phyloP scores from a whole-genome alignment of 1,140 invertebrate genomes.

The Orius laevigatus region DNA sequence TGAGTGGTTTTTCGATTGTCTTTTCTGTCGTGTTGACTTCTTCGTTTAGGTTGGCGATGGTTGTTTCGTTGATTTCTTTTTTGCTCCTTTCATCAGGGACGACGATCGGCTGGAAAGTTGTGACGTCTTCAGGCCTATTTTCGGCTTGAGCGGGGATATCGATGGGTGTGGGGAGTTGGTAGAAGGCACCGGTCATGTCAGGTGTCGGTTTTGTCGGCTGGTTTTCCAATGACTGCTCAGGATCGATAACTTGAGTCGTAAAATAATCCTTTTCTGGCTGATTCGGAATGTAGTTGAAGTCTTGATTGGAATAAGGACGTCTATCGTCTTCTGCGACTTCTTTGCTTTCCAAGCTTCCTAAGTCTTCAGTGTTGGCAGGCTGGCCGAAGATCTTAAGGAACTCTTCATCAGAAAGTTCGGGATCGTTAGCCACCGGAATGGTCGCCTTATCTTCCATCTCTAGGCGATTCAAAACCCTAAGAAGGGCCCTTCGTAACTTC shows the following conservation, averaged over 20 bases:
- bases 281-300: too few species aligned
- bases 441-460: constrained; percentile 28
- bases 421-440: neutral
- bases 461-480: constrained; percentile 48
- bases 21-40: neutral
- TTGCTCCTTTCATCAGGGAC: neutral
- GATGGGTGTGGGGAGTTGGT: neutral
- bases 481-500: constrained; percentile 45
- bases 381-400: constrained; percentile 5
- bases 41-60: neutral
- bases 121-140: neutral
- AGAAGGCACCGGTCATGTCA: too few species aligned
- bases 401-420: constrained; percentile 7
- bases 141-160: neutral
- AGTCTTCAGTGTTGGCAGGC: constrained; percentile 34
- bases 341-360: constrained; percentile 1
- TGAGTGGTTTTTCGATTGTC: constrained; percentile 9
- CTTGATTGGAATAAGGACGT: too few species aligned
- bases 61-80: neutral
- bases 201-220: too few species aligned
- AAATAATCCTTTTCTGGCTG: too few species aligned
- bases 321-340: neutral
- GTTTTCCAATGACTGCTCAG: too few species aligned
- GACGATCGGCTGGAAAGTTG: neutral
- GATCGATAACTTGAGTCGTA: too few species aligned